phyloP scores from a whole-genome alignment of 2,113 vertebrate genomes.

The Eidolon helvum region DNA sequence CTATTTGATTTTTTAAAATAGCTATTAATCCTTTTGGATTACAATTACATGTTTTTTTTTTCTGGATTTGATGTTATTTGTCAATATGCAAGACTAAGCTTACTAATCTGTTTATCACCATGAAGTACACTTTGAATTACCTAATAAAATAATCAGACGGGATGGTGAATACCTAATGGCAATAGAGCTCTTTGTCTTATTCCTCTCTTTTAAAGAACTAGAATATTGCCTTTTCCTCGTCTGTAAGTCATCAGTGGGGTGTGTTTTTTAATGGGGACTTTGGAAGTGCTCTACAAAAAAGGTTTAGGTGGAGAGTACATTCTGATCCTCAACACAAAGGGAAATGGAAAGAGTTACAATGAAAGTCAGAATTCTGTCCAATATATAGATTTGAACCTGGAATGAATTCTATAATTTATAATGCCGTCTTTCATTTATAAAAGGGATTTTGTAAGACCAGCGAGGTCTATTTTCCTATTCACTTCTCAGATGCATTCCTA shows the following conservation, averaged over 20 bases:
- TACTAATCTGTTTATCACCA: not conserved
- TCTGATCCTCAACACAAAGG: not conserved
- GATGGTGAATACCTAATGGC: not conserved
- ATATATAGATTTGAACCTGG: slow-evolving; percentile 26
- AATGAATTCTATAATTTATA: not conserved
- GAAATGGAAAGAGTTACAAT: not conserved
- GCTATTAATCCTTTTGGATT: not conserved
- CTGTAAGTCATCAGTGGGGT: not conserved
- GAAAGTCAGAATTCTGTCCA: not conserved
- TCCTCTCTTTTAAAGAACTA: not conserved
- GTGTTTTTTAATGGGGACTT: not conserved
- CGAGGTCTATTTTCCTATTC: not conserved
- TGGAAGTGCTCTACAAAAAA: slow-evolving; percentile 12
- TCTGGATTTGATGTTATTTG: not conserved
- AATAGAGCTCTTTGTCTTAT: not conserved
- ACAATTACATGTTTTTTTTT: not conserved
- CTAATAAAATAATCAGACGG: not conserved
- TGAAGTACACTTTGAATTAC: not conserved
- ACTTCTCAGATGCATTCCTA: not conserved
- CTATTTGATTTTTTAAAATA: not conserved
- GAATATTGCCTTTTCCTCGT: not conserved
- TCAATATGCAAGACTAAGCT: not conserved
- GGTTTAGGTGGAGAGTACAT: not conserved
- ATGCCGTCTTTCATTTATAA: not conserved
- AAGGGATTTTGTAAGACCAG: not conserved